phyloP scores from a whole-genome alignment of 2,113 vertebrate species.

The Stomatorhinus ivindoensis region DNA sequence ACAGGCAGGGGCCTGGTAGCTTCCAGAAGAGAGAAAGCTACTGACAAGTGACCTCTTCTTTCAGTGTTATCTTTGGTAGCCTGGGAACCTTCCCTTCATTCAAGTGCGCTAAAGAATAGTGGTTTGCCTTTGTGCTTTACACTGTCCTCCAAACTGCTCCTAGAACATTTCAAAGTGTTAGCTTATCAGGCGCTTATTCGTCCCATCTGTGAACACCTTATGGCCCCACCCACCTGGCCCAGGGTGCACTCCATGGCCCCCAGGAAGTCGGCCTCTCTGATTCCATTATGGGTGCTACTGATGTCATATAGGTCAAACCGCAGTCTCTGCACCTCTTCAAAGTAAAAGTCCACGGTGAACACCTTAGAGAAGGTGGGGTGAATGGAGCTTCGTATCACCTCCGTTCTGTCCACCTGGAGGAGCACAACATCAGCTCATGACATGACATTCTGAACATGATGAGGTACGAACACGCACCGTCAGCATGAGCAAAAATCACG shows the following conservation, averaged over 20 bases:
- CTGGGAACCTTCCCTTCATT: background rate
- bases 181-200: background rate
- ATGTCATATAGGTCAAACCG: conserved; percentile 88
- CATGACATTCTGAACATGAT: background rate
- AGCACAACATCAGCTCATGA: background rate
- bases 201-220: background rate
- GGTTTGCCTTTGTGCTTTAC: background rate
- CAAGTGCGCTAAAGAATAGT: background rate
- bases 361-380: conserved; percentile 90
- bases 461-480: background rate
- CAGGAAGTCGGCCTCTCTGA: conserved; percentile 82
- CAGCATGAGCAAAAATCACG: background rate
- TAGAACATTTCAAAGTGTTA: background rate
- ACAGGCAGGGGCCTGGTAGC: background rate
- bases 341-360: conserved; percentile 92
- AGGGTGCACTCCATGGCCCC: conserved; percentile 92
- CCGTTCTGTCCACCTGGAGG: conserved; percentile 87
- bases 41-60: background rate
- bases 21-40: background rate
- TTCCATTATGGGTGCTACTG: conserved; percentile 80
- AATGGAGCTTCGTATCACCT: conserved; percentile 86
- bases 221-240: conserved; percentile 68
- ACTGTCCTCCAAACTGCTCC: background rate
- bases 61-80: background rate
- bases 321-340: conserved; percentile 90